Evolutionary conservation across 2,797 vertebrate genomes (phyloP).

Genomic region (Thunnus albacares): DNA sequence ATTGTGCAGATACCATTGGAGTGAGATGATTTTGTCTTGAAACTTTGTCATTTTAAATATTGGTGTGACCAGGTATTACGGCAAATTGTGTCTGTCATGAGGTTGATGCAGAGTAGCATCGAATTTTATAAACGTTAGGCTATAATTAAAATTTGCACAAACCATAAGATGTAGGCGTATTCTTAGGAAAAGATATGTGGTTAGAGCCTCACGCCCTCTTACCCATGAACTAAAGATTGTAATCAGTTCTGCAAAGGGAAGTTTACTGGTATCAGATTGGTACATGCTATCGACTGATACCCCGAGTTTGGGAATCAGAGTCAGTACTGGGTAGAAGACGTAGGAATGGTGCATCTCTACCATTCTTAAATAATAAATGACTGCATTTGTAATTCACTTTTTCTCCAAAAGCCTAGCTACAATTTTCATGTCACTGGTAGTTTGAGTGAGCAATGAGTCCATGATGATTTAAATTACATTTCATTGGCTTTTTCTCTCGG

Average conservation of each 20-base stretch:
- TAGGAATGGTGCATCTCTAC: not conserved
- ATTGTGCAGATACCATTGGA: too few relatives aligned
- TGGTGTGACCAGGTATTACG: too few relatives aligned
- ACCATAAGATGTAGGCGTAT: not conserved
- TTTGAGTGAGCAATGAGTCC: slow-evolving; percentile 9
- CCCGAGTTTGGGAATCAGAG: not conserved
- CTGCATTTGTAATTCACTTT: too few relatives aligned
- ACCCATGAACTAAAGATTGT: too few relatives aligned
- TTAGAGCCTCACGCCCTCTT: not conserved
- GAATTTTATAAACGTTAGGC: slow-evolving; percentile 7
- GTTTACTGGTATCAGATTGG: not conserved
- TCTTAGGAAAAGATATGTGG: too few relatives aligned
- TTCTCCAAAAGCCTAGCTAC: not conserved
- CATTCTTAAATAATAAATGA: slow-evolving; percentile 12
- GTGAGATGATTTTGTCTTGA: too few relatives aligned
- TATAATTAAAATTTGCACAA: slow-evolving; percentile 9
- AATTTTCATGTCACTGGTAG: not conserved
- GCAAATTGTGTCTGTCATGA: not conserved
- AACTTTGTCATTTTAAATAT: too few relatives aligned
- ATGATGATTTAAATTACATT: not conserved
- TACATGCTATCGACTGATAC: not conserved
- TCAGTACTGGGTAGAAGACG: not conserved
- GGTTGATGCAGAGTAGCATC: not conserved
- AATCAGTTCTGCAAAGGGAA: not conserved
- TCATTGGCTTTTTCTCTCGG: not conserved